These are phyloP conservation scores for Caenorhabditis imperialis DNA, from an alignment of 2,888 invertebrate species.

Conservation along the genomic window DNA sequence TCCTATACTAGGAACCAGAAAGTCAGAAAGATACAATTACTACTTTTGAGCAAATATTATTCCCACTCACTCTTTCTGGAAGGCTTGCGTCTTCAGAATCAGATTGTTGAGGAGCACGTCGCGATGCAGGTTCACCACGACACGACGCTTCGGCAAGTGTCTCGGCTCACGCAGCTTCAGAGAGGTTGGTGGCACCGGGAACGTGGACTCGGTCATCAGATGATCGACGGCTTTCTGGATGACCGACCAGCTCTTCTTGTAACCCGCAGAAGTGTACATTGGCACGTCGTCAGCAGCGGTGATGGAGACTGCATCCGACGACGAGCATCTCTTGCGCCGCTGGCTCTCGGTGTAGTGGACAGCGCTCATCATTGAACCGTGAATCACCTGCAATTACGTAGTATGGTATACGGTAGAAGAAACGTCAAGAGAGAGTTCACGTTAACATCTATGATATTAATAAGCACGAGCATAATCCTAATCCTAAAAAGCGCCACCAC, in stretches of 20 bases:
- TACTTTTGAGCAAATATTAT: not conserved
- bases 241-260: slow-evolving; percentile 40
- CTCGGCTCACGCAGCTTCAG: slow-evolving; percentile 34
- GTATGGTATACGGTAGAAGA: slow-evolving; percentile 17
- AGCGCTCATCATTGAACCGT: slow-evolving; percentile 34
- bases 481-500: slow-evolving; percentile 5
- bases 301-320: not conserved
- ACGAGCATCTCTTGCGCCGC: no score
- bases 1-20: no score
- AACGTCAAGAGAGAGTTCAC: not conserved
- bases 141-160: slow-evolving; percentile 41
- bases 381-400: slow-evolving; percentile 34
- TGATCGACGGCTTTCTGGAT: slow-evolving; percentile 41
- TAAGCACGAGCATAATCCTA: slow-evolving; percentile 21
- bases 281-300: slow-evolving; percentile 17
- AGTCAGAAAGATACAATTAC: not conserved
- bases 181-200: slow-evolving; percentile 38
- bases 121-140: slow-evolving; percentile 31
- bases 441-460: slow-evolving; percentile 17
- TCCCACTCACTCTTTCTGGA: slow-evolving; percentile 42
- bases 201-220: slow-evolving; percentile 33
- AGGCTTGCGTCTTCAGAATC: slow-evolving; percentile 35
- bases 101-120: slow-evolving; percentile 42
- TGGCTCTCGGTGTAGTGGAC: slow-evolving; percentile 32
- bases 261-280: slow-evolving; percentile 35